Percentiles rank a stretch among this genome's conserved stretches.
Conservation (phyloP, 1,140 invertebrate species). For the Acyrthosiphon pisum region DNA sequence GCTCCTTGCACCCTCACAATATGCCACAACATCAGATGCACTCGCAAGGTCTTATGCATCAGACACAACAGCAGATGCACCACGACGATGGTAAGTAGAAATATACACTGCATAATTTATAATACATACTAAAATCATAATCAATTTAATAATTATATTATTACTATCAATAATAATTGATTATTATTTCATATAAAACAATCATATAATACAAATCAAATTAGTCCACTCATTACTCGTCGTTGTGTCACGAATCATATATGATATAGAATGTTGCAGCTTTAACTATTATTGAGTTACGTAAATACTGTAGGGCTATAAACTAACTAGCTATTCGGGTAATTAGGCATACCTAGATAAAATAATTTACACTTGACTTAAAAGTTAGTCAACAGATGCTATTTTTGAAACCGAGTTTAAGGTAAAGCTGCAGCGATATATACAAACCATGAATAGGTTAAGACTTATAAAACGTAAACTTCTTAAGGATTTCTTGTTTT, state of each 20-base stretch:
- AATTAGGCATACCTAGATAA: neutral
- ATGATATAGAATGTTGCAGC: neutral
- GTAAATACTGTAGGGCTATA: neutral
- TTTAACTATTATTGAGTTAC: neutral
- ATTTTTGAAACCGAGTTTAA: neutral
- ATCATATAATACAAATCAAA: neutral
- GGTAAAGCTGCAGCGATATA: neutral
- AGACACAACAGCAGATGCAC: conserved; percentile 48
- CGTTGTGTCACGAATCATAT: too few relatives aligned
- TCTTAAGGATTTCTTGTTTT: neutral
- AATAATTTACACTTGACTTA: neutral
- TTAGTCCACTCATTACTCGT: neutral
- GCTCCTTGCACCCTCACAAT: conserved; percentile 53
- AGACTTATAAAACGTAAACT: neutral
- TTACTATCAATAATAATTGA: neutral
- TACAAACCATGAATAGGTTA: neutral
- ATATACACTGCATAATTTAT: neutral
- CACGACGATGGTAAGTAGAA: conserved; percentile 46
- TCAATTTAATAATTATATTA: too few relatives aligned
- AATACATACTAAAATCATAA: too few relatives aligned
- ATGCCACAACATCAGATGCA: conserved; percentile 57
- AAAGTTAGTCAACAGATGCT: neutral
- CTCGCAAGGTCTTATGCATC: conserved; percentile 48
- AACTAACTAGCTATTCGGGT: neutral
- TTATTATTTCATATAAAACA: neutral